Evolutionary conservation across 1,140 invertebrate species (phyloP), one percentile per base, ranked within the genome.

Genomic region (Scaptomyza pallida): DNA sequence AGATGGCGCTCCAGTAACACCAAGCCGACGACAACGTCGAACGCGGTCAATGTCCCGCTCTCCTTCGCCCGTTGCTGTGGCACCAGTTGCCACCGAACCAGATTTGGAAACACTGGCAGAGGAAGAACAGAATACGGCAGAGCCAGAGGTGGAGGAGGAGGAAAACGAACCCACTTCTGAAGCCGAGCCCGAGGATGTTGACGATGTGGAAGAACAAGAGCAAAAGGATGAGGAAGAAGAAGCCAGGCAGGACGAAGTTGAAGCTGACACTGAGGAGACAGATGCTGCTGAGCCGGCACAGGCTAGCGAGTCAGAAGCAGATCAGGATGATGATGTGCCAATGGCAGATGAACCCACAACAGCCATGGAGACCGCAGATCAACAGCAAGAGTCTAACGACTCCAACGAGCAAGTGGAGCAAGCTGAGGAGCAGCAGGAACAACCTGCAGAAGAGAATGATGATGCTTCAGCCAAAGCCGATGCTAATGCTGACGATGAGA

Each of bases 21-120:
- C 90, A 61, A 82, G 83, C 59, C 64, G 85, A 19, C 75, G 91
- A 19, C 77, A 83, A 48, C 79, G 91, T 45, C 80, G 89, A 16
- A 90, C 90, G 13, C 70, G 89, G 10, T 91, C 90, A 23, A 91
- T 91, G 89, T 91, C 90, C 15, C 76, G 90, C 5, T 91, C 90
- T 17, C 89, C 89, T 1, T 91, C 90, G 33, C 90, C 90, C 13
- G 76, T 91, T 5, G 70, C 77, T 37, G 54, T 72, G 17, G 90
- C 72, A 10, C 60, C 75, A 21, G 72, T 75, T 16, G 89, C 76
- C 41, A 52, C 51, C n/a, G 89, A 90, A 40, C 86, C 89, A 1
- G 71, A 67, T 13, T 63, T 90, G 13, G 91, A 89, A 19, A 81
- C 76, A 5, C 54, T 80, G 26, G 57, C 70, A 15, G 76, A 86